A percentile compares a stretch with the other conserved stretches of the same genome.
phyloP scores from a whole-genome alignment of 37 sponge, comb jelly and placozoan species.

The Haliclona indistincta region DNA sequence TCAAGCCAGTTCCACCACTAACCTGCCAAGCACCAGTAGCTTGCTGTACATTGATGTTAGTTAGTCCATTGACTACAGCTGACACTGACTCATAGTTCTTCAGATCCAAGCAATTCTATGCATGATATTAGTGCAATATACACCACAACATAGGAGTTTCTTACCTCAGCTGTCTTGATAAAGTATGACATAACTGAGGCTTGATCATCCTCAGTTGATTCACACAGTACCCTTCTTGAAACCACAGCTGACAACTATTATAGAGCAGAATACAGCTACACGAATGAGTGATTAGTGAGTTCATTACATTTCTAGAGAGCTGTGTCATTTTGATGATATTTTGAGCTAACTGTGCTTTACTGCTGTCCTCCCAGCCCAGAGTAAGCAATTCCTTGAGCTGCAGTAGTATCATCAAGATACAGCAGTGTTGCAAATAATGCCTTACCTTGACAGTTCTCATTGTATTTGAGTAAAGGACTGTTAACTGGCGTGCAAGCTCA shows the following conservation, averaged over 20 bases:
- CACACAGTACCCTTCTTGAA: slow-evolving; percentile 29
- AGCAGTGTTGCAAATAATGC: neutral
- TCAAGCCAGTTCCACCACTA: neutral
- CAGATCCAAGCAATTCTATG: slow-evolving; percentile 66
- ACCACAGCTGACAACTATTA: slow-evolving; percentile 62
- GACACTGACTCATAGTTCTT: slow-evolving; percentile 72
- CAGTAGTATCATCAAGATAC: neutral
- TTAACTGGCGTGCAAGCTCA: slow-evolving; percentile 70
- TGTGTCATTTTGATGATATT: neutral
- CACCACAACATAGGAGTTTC: neutral
- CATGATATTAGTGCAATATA: neutral
- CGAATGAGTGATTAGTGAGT: neutral
- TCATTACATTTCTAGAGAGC: neutral
- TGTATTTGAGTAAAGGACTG: slow-evolving; percentile 23
- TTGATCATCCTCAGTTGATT: slow-evolving; percentile 39
- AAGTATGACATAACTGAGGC: slow-evolving; percentile 66
- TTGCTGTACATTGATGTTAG: slow-evolving; percentile 2
- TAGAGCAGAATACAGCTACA: neutral
- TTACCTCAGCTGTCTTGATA: slow-evolving; percentile 74
- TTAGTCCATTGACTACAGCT: slow-evolving; percentile 49
- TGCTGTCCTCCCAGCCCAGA: neutral
- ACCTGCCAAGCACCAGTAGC: slow-evolving; percentile 41
- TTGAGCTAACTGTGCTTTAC: neutral
- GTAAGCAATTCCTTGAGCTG: neutral
- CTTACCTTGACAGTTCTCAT: slow-evolving; percentile 60